These are phyloP conservation scores for Bolinopsis microptera DNA, from an alignment of 37 sponge, comb jelly and placozoan species.

Conservation along the genomic window DNA sequence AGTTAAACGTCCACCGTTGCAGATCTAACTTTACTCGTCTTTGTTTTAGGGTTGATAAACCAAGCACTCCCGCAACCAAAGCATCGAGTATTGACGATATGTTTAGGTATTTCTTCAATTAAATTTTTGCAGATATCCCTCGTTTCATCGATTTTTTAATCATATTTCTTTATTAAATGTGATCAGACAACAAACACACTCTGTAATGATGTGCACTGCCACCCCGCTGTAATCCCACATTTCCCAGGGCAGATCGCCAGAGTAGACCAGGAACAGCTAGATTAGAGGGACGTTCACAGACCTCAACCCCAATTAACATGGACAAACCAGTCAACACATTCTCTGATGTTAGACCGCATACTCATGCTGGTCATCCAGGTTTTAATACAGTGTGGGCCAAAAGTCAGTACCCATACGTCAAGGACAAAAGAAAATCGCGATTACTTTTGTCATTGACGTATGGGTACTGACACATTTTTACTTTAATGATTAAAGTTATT, in stretches of 20 bases:
- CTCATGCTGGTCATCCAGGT: conserved; percentile 29
- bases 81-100: background rate
- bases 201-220: too few species aligned
- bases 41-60: background rate
- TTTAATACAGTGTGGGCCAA: too few species aligned
- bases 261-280: background rate
- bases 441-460: too few species aligned
- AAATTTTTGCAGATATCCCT: background rate
- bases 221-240: background rate
- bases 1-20: too few species aligned
- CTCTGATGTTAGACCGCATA: conserved; percentile 3
- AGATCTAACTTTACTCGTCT: too few species aligned
- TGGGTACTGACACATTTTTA: too few species aligned
- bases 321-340: background rate
- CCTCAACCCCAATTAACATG: background rate
- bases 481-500: too few species aligned
- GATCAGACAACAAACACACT: too few species aligned
- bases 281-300: background rate
- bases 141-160: too few species aligned
- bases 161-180: too few species aligned
- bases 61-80: background rate
- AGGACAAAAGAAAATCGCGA: too few species aligned
- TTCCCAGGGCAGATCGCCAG: background rate
- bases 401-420: too few species aligned
- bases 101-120: background rate